Percentiles rank a stretch among this genome's conserved stretches.
Conservation (phyloP, 2,797 vertebrate species). For the Leucoraja ocellata region DNA sequence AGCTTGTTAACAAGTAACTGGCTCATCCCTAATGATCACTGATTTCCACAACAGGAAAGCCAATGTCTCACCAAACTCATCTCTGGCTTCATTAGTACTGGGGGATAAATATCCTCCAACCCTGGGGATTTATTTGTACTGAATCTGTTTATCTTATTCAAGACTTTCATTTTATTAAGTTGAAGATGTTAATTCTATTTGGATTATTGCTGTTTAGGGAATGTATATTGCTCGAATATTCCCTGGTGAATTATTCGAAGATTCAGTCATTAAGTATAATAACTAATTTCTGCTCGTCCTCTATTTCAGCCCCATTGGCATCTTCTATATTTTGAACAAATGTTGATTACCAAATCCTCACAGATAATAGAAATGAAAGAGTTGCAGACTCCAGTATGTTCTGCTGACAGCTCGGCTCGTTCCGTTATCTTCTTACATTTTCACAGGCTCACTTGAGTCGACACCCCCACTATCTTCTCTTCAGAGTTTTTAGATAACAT, state of each 20-base stretch:
- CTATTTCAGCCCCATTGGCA: neutral
- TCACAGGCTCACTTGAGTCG: neutral
- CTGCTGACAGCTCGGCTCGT: neutral
- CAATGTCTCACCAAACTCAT: neutral
- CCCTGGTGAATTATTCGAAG: neutral
- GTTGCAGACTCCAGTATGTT: neutral
- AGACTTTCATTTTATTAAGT: slow-evolving; percentile 1
- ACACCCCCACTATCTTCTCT: too few relatives aligned
- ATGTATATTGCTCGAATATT: neutral
- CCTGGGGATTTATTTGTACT: neutral
- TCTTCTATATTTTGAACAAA: neutral
- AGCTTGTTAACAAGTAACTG: neutral
- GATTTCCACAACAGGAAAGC: neutral
- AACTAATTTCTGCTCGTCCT: neutral
- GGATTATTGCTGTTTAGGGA: slow-evolving; percentile 14
- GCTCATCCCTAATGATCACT: neutral
- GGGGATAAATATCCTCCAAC: slow-evolving; percentile 2
- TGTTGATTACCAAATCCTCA: neutral
- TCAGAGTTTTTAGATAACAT: neutral
- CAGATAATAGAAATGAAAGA: neutral
- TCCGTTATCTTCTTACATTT: neutral
- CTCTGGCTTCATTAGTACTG: neutral
- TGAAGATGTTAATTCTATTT: neutral
- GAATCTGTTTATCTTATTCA: neutral
- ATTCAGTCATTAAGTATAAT: neutral